Evolutionary conservation across 2,888 invertebrate species (phyloP).

Genomic region (Noctua comes): DNA sequence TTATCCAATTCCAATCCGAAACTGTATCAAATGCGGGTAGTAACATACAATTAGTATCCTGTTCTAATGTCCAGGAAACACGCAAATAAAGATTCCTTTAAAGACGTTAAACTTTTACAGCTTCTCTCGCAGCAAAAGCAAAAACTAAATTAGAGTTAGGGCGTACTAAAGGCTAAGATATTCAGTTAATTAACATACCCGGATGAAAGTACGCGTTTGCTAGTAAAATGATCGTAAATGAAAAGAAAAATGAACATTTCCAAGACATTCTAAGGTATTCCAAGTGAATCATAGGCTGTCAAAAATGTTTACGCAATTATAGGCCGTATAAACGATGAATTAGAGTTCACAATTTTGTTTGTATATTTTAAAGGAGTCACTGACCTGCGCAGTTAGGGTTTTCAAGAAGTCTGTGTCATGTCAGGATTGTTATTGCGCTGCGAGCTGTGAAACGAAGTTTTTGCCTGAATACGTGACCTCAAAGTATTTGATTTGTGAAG

Average conservation of each 20-base stretch:
- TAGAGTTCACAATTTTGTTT: constrained; percentile 44
- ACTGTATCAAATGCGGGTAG: constrained; percentile 15
- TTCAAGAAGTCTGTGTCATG: constrained; percentile 56
- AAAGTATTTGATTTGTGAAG: constrained; percentile 18
- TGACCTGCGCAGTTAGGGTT: constrained; percentile 59
- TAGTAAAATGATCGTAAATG: constrained; percentile 59
- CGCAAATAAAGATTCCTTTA: background rate
- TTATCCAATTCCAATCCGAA: constrained; percentile 27
- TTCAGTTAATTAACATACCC: constrained; percentile 54
- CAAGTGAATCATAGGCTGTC: constrained; percentile 44
- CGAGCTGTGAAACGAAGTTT: constrained; percentile 40
- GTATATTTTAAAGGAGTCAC: constrained; percentile 50
- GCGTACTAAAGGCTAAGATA: constrained; percentile 38
- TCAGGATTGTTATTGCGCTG: constrained; percentile 51
- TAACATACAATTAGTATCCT: background rate
- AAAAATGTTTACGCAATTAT: constrained; percentile 53
- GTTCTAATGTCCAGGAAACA: background rate
- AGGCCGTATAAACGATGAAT: constrained; percentile 5
- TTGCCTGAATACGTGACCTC: constrained; percentile 2
- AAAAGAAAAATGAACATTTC: constrained; percentile 48
- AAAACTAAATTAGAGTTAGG: constrained; percentile 33
- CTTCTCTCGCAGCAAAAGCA: background rate
- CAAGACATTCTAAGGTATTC: constrained; percentile 28
- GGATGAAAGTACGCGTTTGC: constrained; percentile 40
- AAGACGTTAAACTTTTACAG: constrained; percentile 13